Percentiles rank a stretch among this genome's conserved stretches.
These are phyloP conservation scores for Agonum fuliginosum DNA, from an alignment of 2,888 invertebrate genomes.

Conservation along the genomic window DNA sequence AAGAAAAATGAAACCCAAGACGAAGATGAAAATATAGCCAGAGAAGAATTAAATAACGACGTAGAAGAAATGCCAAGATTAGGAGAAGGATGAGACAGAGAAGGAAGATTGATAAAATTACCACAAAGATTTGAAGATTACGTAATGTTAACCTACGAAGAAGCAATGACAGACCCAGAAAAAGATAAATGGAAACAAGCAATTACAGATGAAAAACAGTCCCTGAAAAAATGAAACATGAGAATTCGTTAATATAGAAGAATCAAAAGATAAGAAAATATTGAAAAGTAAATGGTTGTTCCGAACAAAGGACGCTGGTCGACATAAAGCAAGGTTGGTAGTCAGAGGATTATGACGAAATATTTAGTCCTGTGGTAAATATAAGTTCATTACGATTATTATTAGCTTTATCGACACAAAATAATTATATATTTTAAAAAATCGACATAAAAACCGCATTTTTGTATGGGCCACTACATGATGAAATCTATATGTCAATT, in stretches of 20 bases:
- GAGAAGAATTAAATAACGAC: neutral
- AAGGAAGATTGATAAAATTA: constrained; percentile 3
- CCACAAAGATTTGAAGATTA: neutral
- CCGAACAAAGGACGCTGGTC: neutral
- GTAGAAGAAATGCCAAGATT: neutral
- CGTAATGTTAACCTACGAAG: neutral
- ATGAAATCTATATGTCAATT: neutral
- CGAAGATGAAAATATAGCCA: neutral
- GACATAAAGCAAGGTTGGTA: neutral
- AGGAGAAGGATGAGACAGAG: neutral
- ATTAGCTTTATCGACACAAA: neutral
- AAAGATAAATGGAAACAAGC: constrained; percentile 7
- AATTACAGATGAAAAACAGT: neutral
- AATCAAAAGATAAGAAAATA: neutral
- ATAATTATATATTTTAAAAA: neutral
- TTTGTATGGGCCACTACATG: neutral
- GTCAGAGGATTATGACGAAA: constrained; percentile 15
- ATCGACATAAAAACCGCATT: constrained; percentile 12
- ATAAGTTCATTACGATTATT: neutral
- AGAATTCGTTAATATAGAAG: neutral
- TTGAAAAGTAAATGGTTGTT: neutral
- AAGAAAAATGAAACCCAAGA: neutral
- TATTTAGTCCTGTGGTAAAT: constrained; percentile 11
- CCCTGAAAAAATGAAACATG: constrained; percentile 20
- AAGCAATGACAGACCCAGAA: neutral